Base-by-base conservation (phyloP, 2,888 invertebrate genomes). In the Parelbella ahira region DNA sequence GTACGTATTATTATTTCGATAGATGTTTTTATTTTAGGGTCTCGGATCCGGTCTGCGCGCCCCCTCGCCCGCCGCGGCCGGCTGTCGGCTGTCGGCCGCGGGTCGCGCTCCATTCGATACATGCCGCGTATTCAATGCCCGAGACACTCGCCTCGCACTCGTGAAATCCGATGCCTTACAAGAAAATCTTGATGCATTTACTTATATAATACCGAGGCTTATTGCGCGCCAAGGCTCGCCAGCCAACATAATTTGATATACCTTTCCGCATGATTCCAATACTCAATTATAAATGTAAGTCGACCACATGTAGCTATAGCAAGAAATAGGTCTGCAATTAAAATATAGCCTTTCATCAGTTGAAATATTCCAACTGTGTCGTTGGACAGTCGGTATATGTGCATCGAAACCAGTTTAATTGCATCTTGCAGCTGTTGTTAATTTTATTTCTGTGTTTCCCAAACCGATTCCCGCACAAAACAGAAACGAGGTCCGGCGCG, bases 1-100 rank as follows among this genome's bases (percentile, higher is more conserved):
- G 79, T 80, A 76, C 71, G 80, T 86, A 84, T 86, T 87, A 86
- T 86, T 87, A 86, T 84, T 86, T 70, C 75, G 82, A 84, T 81
- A 79, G 82, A 82, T 84, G 83, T 81, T 86, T 84, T 86, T 83
- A 83, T 82, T 86, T 83, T 75, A 83, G 86, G 86, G 86, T 83
- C 81, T 79, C 63, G 68, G 76, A 86, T 80, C 86, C 86, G 87
- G 86, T 86, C 82, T 74, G 69, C 54, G 78, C 77, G 78, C 82
- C 78, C 84, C 82, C 82, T 77, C 82, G 71, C 67, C 75, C 82
- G 71, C 66, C 61, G 58, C 64, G 42, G 47, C 51, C 55, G n/a
- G n/a, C n/a, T n/a, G 54, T 59, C 65, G 63, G 59, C 60, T 60
- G 58, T 38, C 58, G 56, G 50, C 47, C 50, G 33, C 48, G 47